Percentiles rank a stretch among this genome's conserved stretches.
Conservation (phyloP, 2,888 invertebrate genomes). For the Aromia moschata region DNA sequence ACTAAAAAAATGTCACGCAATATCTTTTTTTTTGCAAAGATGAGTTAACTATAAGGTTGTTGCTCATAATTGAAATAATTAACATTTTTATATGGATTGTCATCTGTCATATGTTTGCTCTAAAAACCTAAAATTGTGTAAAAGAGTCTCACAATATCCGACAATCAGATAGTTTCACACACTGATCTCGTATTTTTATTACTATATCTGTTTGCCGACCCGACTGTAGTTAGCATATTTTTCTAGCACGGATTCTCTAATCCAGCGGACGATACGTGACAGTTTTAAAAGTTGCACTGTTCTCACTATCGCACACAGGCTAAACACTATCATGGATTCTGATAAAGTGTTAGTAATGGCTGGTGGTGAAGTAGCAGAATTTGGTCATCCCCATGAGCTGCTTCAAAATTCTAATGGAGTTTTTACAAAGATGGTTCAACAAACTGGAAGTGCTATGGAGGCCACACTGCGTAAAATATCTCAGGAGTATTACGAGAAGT, state of each 20-base stretch:
- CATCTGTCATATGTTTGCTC: too few relatives aligned
- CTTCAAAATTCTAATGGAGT: slow-evolving; percentile 53
- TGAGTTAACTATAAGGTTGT: too few relatives aligned
- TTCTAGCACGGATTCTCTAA: slow-evolving; percentile 78
- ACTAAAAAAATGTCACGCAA: too few relatives aligned
- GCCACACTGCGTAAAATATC: slow-evolving; percentile 47
- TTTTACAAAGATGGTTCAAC: slow-evolving; percentile 58
- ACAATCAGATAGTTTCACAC: too few relatives aligned
- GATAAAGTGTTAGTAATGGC: slow-evolving; percentile 75
- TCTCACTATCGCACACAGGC: slow-evolving; percentile 82
- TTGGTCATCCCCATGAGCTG: slow-evolving; percentile 65
- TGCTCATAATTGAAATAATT: too few relatives aligned
- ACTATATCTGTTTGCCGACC: too few relatives aligned
- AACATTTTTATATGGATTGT: too few relatives aligned
- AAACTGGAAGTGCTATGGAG: slow-evolving; percentile 57
- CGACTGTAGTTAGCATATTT: too few relatives aligned
- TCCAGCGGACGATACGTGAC: slow-evolving; percentile 77
- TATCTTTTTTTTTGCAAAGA: too few relatives aligned
- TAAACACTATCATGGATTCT: slow-evolving; percentile 87
- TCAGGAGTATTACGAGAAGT: slow-evolving; percentile 45
- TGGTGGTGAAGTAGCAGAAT: slow-evolving; percentile 65
- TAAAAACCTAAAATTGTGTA: too few relatives aligned
- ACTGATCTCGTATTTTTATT: too few relatives aligned
- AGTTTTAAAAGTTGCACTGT: slow-evolving; percentile 82
- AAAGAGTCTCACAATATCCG: too few relatives aligned